Conservation (phyloP, 1,140 invertebrate species). For the Cyclargus thomasi region DNA sequence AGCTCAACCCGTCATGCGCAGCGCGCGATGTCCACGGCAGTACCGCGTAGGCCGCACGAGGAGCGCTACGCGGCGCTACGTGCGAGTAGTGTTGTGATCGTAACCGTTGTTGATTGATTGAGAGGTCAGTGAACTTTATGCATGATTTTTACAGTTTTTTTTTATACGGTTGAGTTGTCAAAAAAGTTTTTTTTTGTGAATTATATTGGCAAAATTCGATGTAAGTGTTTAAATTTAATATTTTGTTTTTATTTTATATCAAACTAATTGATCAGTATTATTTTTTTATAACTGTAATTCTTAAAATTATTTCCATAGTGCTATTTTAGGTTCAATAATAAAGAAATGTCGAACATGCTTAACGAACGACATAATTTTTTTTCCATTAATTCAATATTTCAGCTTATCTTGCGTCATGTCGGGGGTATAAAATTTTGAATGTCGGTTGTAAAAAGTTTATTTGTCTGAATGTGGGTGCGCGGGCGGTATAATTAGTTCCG, state of each 20-base stretch:
- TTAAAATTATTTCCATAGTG: neutral
- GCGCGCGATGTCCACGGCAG: slow-evolving; percentile 35
- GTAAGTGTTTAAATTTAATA: neutral
- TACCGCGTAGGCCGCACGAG: slow-evolving; percentile 47
- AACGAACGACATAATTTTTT: neutral
- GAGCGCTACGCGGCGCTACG: slow-evolving; percentile 49
- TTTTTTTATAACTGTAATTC: too few species aligned
- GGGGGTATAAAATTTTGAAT: neutral
- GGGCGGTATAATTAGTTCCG: neutral
- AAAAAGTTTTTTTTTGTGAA: neutral
- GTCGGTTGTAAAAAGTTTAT: slow-evolving; percentile 4
- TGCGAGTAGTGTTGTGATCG: slow-evolving; percentile 20
- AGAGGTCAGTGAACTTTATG: slow-evolving; percentile 17
- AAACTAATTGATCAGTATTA: neutral
- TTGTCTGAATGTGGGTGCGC: neutral
- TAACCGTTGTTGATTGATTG: neutral
- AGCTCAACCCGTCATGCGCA: neutral
- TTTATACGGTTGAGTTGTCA: neutral
- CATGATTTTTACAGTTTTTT: slow-evolving; percentile 14
- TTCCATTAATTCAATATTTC: neutral
- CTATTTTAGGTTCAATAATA: neutral
- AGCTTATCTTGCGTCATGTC: neutral
- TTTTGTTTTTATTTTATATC: neutral
- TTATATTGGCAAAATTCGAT: neutral
- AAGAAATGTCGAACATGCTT: neutral